A percentile compares a stretch with the other conserved stretches of the same genome.
Evolutionary conservation across 2,888 invertebrate species (phyloP).

Genomic region (Mimas tiliae): DNA sequence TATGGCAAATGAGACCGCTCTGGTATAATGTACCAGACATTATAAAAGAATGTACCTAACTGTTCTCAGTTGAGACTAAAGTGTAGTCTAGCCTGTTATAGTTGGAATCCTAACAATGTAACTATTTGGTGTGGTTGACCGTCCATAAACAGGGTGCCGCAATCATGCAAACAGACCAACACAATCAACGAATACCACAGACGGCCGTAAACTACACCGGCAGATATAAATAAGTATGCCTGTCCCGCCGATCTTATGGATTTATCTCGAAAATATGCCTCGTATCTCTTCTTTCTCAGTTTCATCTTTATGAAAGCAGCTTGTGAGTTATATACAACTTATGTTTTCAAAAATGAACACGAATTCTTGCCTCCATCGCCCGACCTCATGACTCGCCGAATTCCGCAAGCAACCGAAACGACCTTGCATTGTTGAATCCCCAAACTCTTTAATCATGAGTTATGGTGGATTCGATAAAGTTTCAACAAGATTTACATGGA

Average conservation of each 20-base stretch:
- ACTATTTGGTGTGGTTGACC: slow-evolving; percentile 47
- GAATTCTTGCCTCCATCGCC: slow-evolving; percentile 41
- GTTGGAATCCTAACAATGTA: slow-evolving; percentile 43
- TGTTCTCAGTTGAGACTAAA: background rate
- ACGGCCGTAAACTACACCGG: slow-evolving; percentile 59
- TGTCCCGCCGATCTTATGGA: slow-evolving; percentile 57
- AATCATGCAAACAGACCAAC: slow-evolving; percentile 67
- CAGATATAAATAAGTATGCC: slow-evolving; percentile 68
- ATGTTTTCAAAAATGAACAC: slow-evolving; percentile 33
- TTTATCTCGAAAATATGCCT: slow-evolving; percentile 62
- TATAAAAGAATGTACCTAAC: no score
- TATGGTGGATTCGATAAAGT: background rate
- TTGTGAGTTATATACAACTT: slow-evolving; percentile 7
- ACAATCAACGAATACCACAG: slow-evolving; percentile 70
- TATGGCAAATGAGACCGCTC: no score
- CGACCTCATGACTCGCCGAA: slow-evolving; percentile 47
- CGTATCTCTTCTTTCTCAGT: slow-evolving; percentile 52
- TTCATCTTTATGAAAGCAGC: slow-evolving; percentile 36
- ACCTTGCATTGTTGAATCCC: slow-evolving; percentile 66
- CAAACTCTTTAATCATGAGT: slow-evolving; percentile 46
- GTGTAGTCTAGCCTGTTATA: slow-evolving; percentile 20
- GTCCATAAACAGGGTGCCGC: slow-evolving; percentile 49
- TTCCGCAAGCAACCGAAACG: slow-evolving; percentile 55
- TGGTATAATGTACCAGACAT: no score
- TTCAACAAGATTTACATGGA: background rate